phyloP scores from a whole-genome alignment of 2,113 vertebrate species.

The Origma solitaria region DNA sequence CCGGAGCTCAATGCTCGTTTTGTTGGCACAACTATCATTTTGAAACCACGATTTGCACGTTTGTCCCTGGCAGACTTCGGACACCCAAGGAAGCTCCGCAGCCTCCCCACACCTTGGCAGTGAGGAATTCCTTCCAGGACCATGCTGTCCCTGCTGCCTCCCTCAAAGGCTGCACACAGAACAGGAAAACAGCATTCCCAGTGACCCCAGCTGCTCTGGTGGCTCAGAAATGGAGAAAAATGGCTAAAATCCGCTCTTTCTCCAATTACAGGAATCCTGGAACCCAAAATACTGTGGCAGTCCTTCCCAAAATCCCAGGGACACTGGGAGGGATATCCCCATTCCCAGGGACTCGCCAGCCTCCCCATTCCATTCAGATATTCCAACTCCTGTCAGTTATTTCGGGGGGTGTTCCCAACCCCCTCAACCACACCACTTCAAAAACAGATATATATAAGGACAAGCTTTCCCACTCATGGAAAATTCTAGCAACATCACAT shows the following conservation, averaged over 20 bases:
- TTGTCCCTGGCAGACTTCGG: background rate
- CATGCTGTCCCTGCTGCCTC: background rate
- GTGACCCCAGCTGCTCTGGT: background rate
- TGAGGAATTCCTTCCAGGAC: background rate
- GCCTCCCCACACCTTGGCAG: background rate
- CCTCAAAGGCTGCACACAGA: background rate
- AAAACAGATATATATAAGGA: rapidly evolving
- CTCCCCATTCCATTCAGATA: background rate
- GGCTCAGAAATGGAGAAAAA: background rate
- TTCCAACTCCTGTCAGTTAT: background rate
- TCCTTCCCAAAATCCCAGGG: background rate
- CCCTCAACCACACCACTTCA: background rate
- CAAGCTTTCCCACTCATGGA: background rate
- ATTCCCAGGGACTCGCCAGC: background rate
- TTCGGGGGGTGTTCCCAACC: background rate
- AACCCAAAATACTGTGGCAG: background rate
- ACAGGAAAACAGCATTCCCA: background rate
- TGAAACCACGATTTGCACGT: rapidly evolving
- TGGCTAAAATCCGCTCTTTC: background rate
- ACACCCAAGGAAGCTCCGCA: background rate
- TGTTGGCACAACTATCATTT: background rate
- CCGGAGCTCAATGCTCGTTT: background rate
- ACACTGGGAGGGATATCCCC: background rate
- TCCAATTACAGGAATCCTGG: rapidly evolving
- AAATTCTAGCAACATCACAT: background rate